Percentiles rank a stretch among this genome's conserved stretches.
phyloP scores from a whole-genome alignment of 2,888 invertebrate genomes.

The Andrena chrysosceles region DNA sequence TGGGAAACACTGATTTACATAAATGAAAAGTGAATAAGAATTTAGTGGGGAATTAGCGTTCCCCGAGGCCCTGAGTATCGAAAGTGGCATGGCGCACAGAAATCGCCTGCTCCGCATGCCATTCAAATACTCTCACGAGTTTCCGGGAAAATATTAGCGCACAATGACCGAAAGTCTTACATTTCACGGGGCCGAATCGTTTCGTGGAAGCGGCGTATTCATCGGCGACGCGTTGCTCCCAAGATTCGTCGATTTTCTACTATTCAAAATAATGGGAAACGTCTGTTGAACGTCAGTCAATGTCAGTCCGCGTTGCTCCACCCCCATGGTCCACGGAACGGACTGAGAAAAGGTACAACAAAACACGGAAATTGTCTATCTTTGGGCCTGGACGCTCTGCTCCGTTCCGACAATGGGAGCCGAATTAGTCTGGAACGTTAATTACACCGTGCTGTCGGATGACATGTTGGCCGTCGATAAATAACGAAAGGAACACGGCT shows the following conservation, averaged over 20 bases:
- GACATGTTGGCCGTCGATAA: conserved; percentile 60
- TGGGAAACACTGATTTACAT: no score
- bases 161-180: conserved; percentile 59
- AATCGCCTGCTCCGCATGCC: conserved; percentile 11
- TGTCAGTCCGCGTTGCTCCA: conserved; percentile 75
- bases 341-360: conserved; percentile 67
- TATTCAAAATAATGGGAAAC: conserved; percentile 82
- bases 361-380: conserved; percentile 73
- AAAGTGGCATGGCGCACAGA: conserved; percentile 1
- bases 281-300: conserved; percentile 82
- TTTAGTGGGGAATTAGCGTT: neutral
- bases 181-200: conserved; percentile 36
- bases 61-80: neutral
- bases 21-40: neutral
- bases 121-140: conserved; percentile 30
- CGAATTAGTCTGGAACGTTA: conserved; percentile 72
- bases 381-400: conserved; percentile 39
- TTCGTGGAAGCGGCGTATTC: conserved; percentile 55
- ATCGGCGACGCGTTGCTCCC: conserved; percentile 48
- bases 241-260: conserved; percentile 75
- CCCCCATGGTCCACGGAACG: conserved; percentile 61
- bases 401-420: conserved; percentile 66
- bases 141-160: conserved; percentile 45
- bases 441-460: conserved; percentile 71
- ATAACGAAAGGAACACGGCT: conserved; percentile 52